Evolutionary conservation across 2,888 invertebrate species (phyloP).

Genomic region (Athalia cordata): DNA sequence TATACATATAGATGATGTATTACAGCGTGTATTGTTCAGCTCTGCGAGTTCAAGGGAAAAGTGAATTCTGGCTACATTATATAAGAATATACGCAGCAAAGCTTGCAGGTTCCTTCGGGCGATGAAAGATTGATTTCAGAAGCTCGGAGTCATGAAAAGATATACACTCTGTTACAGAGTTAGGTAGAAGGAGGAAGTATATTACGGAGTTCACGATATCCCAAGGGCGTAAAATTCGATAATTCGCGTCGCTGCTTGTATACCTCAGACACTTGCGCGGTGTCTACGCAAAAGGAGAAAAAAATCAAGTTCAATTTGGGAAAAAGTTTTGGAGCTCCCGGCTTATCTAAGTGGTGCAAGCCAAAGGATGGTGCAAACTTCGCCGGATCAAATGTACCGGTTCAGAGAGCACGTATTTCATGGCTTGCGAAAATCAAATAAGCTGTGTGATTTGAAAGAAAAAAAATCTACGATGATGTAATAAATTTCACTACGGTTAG

Average conservation of each 20-base stretch:
- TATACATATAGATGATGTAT: too few relatives aligned
- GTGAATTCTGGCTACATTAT: too few relatives aligned
- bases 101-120: neutral
- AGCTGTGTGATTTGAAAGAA: too few relatives aligned
- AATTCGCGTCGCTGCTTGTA: neutral
- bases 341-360: neutral
- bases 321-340: slow-evolving; percentile 3
- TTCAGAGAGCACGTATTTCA: too few relatives aligned
- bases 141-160: slow-evolving; percentile 20
- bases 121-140: slow-evolving; percentile 1
- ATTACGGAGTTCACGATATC: neutral
- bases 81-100: neutral
- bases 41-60: too few relatives aligned
- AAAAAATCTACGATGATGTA: too few relatives aligned
- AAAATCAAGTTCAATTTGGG: slow-evolving; percentile 12
- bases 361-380: too few relatives aligned
- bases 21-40: too few relatives aligned
- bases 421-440: too few relatives aligned
- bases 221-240: slow-evolving; percentile 10
- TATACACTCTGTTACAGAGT: neutral
- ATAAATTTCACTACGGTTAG: too few relatives aligned
- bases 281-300: neutral
- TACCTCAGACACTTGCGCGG: too few relatives aligned
- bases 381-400: too few relatives aligned
- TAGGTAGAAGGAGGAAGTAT: neutral